Conservation (phyloP, 2,797 vertebrate species). For the Sternarchorhynchus goeldii region DNA sequence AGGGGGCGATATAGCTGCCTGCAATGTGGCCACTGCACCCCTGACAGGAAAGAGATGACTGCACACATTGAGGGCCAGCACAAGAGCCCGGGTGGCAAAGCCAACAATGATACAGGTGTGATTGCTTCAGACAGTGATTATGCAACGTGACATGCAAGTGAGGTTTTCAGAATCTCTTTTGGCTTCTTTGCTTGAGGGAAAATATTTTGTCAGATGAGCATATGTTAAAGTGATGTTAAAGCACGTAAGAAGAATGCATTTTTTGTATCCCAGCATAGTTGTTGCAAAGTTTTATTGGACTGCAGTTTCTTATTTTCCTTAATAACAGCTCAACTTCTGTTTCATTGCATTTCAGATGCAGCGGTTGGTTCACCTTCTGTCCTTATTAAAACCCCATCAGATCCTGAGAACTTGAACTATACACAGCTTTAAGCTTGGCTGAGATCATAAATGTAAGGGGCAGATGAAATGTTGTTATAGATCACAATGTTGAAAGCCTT, state of each 20-base stretch:
- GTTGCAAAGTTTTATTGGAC: no score
- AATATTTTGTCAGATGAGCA: not conserved
- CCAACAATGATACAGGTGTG: conserved; percentile 66
- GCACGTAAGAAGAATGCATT: no score
- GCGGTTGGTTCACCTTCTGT: conserved; percentile 24
- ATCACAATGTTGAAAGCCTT: not conserved
- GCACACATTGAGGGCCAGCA: conserved; percentile 83
- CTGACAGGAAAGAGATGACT: conserved; percentile 86
- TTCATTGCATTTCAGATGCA: conserved; percentile 39
- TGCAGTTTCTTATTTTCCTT: not conserved
- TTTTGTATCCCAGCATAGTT: no score
- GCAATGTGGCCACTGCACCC: conserved; percentile 81
- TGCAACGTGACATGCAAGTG: not conserved
- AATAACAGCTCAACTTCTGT: conserved; percentile 10
- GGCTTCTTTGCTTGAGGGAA: not conserved
- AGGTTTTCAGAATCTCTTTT: not conserved
- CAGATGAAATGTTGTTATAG: not conserved
- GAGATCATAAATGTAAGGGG: not conserved
- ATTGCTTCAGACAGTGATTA: not conserved
- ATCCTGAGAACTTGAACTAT: conserved; percentile 46
- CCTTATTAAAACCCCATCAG: conserved; percentile 29
- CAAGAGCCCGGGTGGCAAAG: conserved; percentile 65
- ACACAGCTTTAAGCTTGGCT: conserved; percentile 47
- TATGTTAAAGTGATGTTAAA: no score
- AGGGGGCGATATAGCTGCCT: conserved; percentile 88